Percentiles rank a stretch among this genome's conserved stretches.
These are phyloP conservation scores for Melanotaenia pygmaea DNA, from an alignment of 2,797 vertebrate genomes.

Conservation along the genomic window DNA sequence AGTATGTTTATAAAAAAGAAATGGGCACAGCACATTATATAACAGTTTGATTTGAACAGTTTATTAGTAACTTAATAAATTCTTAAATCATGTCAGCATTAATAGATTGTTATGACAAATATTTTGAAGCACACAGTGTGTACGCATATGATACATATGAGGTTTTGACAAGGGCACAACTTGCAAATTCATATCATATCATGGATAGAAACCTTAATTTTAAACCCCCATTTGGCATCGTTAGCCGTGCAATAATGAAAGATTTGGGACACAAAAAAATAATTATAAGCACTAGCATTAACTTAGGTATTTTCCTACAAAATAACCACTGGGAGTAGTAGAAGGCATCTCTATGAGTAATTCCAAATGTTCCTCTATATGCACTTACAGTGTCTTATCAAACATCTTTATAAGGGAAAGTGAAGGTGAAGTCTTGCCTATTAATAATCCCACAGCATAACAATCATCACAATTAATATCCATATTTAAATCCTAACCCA, in stretches of 20 bases:
- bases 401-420: not conserved
- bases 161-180: slow-evolving; percentile 9
- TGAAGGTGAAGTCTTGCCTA: slow-evolving; percentile 3
- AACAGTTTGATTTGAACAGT: not conserved
- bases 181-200: not conserved
- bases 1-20: not conserved
- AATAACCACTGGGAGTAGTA: not conserved
- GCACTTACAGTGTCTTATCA: not conserved
- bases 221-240: not conserved
- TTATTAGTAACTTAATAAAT: slow-evolving; percentile 33
- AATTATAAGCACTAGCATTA: not conserved
- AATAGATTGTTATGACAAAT: slow-evolving; percentile 19
- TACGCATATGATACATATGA: slow-evolving; percentile 31
- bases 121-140: not conserved
- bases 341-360: not conserved
- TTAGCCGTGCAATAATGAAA: not conserved
- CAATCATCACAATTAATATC: slow-evolving; percentile 4
- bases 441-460: not conserved
- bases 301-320: slow-evolving; percentile 2
- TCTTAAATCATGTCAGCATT: slow-evolving; percentile 14
- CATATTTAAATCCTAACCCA: not conserved
- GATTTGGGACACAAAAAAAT: not conserved
- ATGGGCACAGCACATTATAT: not conserved
- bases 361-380: not conserved
- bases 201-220: slow-evolving; percentile 9